A percentile compares a stretch with the other conserved stretches of the same genome.
Conservation (phyloP, 2,113 vertebrate species). For the Clarias batrachus region DNA sequence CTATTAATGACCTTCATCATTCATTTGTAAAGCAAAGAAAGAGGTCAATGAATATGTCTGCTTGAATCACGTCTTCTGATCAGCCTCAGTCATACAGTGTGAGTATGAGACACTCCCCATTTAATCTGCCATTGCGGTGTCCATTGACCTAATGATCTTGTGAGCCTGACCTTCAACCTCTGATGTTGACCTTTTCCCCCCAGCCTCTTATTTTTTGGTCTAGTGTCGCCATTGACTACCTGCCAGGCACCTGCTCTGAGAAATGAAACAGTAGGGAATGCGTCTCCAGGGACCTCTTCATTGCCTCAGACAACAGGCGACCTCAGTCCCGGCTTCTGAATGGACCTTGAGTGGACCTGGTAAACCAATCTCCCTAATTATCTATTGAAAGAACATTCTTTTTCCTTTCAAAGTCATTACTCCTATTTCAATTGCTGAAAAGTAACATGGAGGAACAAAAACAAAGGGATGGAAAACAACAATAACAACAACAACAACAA, state of each 20-base stretch:
- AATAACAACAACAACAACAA: not conserved
- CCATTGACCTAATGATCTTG: constrained; percentile 83
- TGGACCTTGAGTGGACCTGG: constrained; percentile 73
- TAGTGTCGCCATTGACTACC: constrained; percentile 89
- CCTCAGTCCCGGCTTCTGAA: constrained; percentile 72
- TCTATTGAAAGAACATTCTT: constrained; percentile 82
- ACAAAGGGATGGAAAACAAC: constrained; percentile 51
- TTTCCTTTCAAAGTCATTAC: constrained; percentile 77
- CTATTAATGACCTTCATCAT: not conserved
- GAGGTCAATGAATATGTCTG: constrained; percentile 24
- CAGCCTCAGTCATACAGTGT: constrained; percentile 42
- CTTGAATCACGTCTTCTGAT: constrained; percentile 31
- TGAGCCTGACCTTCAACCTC: constrained; percentile 82
- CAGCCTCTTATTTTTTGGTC: constrained; percentile 72
- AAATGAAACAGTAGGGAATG: constrained; percentile 86
- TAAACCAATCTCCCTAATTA: constrained; percentile 95
- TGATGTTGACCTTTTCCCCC: constrained; percentile 79
- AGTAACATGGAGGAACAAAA: constrained; percentile 71
- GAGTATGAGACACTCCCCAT: constrained; percentile 61
- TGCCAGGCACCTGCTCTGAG: constrained; percentile 89
- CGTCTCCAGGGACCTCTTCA: constrained; percentile 80
- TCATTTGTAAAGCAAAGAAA: constrained; percentile 2
- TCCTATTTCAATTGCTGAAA: constrained; percentile 81
- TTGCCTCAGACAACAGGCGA: constrained; percentile 71
- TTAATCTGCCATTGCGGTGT: constrained; percentile 82